Conservation (phyloP, 2,888 invertebrate species). For the Fragum whitleyi region DNA sequence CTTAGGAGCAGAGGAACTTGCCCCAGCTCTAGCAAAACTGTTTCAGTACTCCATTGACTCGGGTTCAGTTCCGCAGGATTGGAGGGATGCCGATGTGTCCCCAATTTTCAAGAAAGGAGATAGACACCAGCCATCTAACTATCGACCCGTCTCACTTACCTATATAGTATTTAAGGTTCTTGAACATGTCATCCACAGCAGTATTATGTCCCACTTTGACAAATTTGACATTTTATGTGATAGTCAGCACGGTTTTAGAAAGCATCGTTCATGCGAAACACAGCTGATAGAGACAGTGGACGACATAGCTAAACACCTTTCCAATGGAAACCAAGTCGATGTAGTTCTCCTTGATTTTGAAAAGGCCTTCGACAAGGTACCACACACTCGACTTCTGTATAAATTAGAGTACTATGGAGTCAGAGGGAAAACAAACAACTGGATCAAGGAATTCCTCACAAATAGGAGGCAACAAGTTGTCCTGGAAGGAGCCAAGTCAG, state of each 20-base stretch:
- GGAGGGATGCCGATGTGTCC: not conserved
- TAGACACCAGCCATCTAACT: not conserved
- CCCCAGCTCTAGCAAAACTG: not conserved
- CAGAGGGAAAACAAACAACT: slow-evolving; percentile 27
- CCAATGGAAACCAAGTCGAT: slow-evolving; percentile 48
- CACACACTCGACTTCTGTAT: slow-evolving; percentile 24
- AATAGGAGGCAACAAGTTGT: slow-evolving; percentile 39
- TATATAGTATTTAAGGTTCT: not conserved
- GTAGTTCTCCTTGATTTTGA: too few relatives aligned
- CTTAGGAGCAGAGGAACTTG: not conserved
- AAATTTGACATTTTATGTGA: slow-evolving; percentile 43
- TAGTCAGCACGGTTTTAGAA: slow-evolving; percentile 50
- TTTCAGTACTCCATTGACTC: not conserved
- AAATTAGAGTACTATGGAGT: slow-evolving; percentile 49
- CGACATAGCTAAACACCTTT: slow-evolving; percentile 37
- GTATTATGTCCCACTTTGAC: slow-evolving; percentile 60
- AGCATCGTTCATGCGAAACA: slow-evolving; percentile 57
- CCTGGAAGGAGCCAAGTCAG: slow-evolving; percentile 29
- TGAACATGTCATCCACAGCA: slow-evolving; percentile 44
- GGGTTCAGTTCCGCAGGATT: not conserved
- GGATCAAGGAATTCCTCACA: slow-evolving; percentile 49
- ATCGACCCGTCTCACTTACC: slow-evolving; percentile 1
- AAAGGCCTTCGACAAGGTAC: too few relatives aligned
- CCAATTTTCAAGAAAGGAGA: slow-evolving; percentile 22
- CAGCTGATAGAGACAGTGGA: slow-evolving; percentile 59